Evolutionary conservation across 2,888 invertebrate species (phyloP).

Genomic region (Scaeva pyrastri): DNA sequence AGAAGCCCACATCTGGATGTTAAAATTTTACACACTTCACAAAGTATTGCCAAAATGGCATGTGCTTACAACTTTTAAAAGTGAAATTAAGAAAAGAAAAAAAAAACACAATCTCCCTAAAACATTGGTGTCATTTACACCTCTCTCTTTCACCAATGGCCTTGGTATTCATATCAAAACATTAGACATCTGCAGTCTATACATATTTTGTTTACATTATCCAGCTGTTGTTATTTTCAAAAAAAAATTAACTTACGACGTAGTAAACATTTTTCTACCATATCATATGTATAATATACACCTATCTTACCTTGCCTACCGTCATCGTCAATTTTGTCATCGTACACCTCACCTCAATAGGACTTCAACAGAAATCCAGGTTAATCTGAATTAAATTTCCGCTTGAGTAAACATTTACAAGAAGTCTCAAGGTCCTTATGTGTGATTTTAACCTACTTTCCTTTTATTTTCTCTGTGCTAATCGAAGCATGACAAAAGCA

Average conservation of each 20-base stretch:
- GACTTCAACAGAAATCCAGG: slow-evolving; percentile 61
- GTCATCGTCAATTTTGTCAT: slow-evolving; percentile 4
- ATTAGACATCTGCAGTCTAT: slow-evolving; percentile 46
- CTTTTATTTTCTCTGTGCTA: slow-evolving; percentile 55
- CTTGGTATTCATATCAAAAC: background rate
- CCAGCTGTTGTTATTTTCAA: slow-evolving; percentile 60
- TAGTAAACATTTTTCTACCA: slow-evolving; percentile 41
- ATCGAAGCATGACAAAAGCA: slow-evolving; percentile 45
- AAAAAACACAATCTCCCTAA: background rate
- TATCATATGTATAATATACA: slow-evolving; percentile 52
- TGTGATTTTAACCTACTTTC: slow-evolving; percentile 75
- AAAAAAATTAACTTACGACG: slow-evolving; percentile 38
- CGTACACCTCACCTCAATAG: slow-evolving; percentile 26
- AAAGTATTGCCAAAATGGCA: background rate
- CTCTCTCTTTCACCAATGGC: slow-evolving; percentile 1
- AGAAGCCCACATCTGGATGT: background rate
- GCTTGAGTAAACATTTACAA: slow-evolving; percentile 64
- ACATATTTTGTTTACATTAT: slow-evolving; percentile 61
- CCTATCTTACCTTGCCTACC: background rate
- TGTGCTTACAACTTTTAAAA: slow-evolving; percentile 35
- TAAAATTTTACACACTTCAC: background rate
- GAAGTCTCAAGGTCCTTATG: slow-evolving; percentile 70
- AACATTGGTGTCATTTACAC: background rate
- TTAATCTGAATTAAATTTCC: slow-evolving; percentile 67
- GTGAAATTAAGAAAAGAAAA: background rate